phyloP scores from a whole-genome alignment of 64 coral and sea anemone species.

The Stichodactyla mertensii region DNA sequence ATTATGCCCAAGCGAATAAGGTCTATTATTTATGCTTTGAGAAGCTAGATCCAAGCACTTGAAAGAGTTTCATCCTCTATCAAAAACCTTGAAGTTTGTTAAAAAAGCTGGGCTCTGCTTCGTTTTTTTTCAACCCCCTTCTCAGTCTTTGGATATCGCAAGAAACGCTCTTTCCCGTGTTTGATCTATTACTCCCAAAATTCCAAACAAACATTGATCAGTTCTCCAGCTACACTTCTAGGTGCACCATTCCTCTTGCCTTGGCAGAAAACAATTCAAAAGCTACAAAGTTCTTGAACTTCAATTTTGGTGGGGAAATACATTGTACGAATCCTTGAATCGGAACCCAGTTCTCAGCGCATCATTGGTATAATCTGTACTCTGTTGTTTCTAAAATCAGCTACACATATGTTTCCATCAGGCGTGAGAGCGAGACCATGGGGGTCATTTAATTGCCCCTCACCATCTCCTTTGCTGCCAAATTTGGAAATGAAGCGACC shows the following conservation, averaged over 20 bases:
- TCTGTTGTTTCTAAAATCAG: slow-evolving; percentile 95
- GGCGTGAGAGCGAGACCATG: slow-evolving; percentile 89
- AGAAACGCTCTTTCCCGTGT: no score
- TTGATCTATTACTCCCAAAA: no score
- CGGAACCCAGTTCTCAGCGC: not conserved
- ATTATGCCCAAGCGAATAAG: no score
- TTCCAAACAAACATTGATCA: no score
- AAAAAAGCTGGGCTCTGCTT: no score
- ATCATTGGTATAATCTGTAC: slow-evolving; percentile 59
- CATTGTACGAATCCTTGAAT: not conserved
- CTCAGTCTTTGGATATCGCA: no score
- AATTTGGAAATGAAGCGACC: slow-evolving; percentile 92
- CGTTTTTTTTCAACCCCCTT: no score
- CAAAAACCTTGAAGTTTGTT: no score
- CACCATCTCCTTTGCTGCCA: slow-evolving; percentile 96
- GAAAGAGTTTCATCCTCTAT: no score
- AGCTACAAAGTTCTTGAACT: not conserved
- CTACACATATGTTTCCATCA: slow-evolving; percentile 87
- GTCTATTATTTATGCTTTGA: no score
- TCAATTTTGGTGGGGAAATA: no score
- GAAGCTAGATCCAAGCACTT: no score
- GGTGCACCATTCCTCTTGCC: not conserved
- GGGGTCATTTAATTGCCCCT: slow-evolving; percentile 94
- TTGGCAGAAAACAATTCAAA: not conserved
- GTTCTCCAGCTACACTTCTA: not conserved